Evolutionary conservation across 2,888 invertebrate genomes (phyloP).

Genomic region (Elaeidobius kamerunicus): DNA sequence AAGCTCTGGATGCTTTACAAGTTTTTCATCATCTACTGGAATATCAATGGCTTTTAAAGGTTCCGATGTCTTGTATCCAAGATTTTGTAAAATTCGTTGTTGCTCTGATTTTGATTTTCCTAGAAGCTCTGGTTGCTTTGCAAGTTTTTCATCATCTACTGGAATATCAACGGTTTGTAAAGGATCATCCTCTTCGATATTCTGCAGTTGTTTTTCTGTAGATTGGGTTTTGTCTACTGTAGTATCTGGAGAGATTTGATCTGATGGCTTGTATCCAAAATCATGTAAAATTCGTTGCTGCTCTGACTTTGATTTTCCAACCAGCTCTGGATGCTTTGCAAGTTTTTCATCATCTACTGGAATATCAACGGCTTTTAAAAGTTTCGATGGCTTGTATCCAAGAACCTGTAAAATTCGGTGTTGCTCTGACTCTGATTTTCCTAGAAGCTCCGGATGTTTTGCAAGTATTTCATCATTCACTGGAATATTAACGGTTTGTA

Average conservation of each 20-base stretch:
- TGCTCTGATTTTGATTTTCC: conserved; percentile 7
- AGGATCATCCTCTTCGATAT: too few species aligned
- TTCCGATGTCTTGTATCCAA: conserved; percentile 8
- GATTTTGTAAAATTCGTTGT: conserved; percentile 5
- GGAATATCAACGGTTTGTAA: background rate
- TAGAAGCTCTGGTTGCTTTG: conserved; percentile 8
- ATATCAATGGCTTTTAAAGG: background rate
- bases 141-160: background rate
- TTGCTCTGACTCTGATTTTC: conserved; percentile 14
- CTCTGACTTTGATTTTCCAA: background rate
- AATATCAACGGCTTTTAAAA: background rate
- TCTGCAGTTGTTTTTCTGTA: too few species aligned
- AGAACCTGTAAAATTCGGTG: conserved; percentile 7
- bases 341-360: background rate
- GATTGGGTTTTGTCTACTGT: too few species aligned
- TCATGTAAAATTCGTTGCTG: too few species aligned
- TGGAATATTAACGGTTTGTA: too few species aligned
- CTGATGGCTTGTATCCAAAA: too few species aligned
- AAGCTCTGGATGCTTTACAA: conserved; percentile 20
- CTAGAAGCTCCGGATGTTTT: conserved; percentile 22
- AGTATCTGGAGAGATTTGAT: too few species aligned
- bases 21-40: background rate
- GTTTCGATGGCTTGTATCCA: conserved; percentile 5
- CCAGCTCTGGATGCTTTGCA: conserved; percentile 10
- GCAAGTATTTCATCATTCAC: conserved; percentile 7